Base-by-base conservation (phyloP, 2,113 vertebrate genomes). In the Propithecus coquereli region DNA sequence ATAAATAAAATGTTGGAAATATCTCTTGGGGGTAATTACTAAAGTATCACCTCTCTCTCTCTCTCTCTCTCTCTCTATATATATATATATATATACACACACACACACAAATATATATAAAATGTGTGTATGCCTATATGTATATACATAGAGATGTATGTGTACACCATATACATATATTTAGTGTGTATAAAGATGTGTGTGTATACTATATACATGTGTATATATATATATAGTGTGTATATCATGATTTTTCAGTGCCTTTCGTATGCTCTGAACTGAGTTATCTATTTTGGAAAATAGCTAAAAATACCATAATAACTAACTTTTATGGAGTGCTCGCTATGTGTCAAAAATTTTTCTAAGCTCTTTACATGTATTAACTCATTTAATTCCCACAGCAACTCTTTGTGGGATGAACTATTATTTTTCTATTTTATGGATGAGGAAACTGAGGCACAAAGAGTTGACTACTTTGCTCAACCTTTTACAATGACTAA, bases 351-450 rank as follows among this genome's bases (percentile, higher is more conserved):
- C 45, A 80, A 70, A 23, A 93, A 83, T 61, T 95, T 12, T n/a
- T 50, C 32, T 45, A 84, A 45, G 7, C 25, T 76, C 52, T 93
- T 91, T 52, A 87, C 27, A 34, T 70, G 52, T 71, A 47, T 90
- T 65, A 65, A 47, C 32, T 95, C 80, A 94, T 83, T 95, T 91
- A 84, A 71, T 92, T 94, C 10, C 13, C 27, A 90, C 70, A 85
- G 70, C 45, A 79, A 43, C 6, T 10, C 25, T 87, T 88, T 83
- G 14, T 79, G 54, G 59, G 45, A 47, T 54, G 59, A 61, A 76
- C 32, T 57, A 50, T 54, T 63, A 79, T 77, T 90, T 91, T 82
- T 50, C 27, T 11, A 77, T 81, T 90, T 90, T 86, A 66, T 16
- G 94, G 20, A 76, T 93, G 10, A 94, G 87, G 8, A 94, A 91